These are phyloP conservation scores for Pelusios castaneus DNA, from an alignment of 2,113 vertebrate genomes.

Conservation along the genomic window DNA sequence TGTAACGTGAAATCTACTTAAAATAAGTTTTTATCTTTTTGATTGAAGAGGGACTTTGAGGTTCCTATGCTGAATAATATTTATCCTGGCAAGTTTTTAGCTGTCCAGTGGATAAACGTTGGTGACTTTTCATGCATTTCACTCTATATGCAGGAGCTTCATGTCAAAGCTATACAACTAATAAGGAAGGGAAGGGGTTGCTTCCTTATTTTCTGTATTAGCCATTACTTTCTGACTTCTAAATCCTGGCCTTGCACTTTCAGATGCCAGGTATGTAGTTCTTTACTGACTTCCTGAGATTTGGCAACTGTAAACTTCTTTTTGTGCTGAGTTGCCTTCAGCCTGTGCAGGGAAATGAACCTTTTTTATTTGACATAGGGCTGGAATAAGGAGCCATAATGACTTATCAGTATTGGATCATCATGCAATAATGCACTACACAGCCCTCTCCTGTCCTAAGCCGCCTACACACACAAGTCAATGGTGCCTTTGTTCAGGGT, in stretches of 20 bases:
- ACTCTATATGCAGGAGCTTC: conserved; percentile 25
- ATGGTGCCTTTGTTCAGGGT: conserved; percentile 85
- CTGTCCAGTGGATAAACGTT: conserved; percentile 62
- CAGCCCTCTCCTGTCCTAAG: conserved; percentile 50
- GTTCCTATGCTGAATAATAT: conserved; percentile 46
- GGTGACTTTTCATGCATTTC: conserved; percentile 36
- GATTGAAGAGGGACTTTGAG: conserved; percentile 39
- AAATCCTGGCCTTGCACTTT: not conserved
- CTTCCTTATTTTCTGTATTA: not conserved
- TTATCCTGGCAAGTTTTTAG: conserved; percentile 1
- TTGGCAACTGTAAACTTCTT: not conserved
- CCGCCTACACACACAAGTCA: conserved; percentile 83
- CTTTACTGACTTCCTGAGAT: not conserved
- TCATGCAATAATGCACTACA: conserved; percentile 60
- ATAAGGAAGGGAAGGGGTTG: not conserved
- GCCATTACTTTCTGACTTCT: not conserved
- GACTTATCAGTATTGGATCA: conserved; percentile 52
- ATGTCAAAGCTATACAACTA: conserved; percentile 60
- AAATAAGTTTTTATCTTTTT: not conserved
- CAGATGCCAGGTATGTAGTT: not conserved
- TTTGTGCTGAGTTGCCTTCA: not conserved
- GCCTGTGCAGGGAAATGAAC: not conserved
- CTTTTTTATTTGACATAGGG: not conserved
- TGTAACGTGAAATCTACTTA: not conserved
- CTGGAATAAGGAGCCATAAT: conserved; percentile 35